These are phyloP conservation scores for Clistopyga incitator DNA, from an alignment of 2,888 invertebrate species.

Conservation along the genomic window DNA sequence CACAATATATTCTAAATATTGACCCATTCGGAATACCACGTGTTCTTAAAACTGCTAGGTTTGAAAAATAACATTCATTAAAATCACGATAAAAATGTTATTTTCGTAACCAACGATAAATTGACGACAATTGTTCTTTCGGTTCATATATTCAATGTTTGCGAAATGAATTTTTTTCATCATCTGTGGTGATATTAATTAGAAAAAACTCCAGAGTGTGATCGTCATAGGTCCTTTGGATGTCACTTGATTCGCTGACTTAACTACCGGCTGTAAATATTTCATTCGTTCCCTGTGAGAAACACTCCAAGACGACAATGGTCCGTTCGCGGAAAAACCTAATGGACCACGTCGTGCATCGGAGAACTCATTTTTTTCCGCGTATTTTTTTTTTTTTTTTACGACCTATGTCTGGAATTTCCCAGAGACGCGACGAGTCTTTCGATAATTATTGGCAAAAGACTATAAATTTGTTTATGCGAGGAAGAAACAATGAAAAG, in stretches of 20 bases:
- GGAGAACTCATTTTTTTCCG: slow-evolving; percentile 54
- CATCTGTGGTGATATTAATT: neutral
- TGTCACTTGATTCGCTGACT: neutral
- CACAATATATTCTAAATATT: no score
- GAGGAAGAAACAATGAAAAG: neutral
- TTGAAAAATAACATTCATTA: no score
- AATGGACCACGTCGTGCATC: slow-evolving; percentile 57
- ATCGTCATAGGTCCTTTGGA: slow-evolving; percentile 13
- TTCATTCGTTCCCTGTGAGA: neutral
- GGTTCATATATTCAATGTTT: neutral
- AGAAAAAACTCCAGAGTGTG: neutral
- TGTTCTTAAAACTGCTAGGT: no score
- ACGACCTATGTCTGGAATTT: neutral
- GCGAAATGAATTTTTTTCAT: neutral
- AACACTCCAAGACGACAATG: slow-evolving; percentile 72
- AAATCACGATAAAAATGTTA: no score
- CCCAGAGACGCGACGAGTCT: neutral
- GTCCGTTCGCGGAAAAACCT: slow-evolving; percentile 70
- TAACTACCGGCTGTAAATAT: slow-evolving; percentile 6
- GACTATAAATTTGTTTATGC: neutral
- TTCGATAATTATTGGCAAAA: neutral
- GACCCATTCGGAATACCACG: no score
- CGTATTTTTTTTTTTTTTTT: slow-evolving; percentile 29
- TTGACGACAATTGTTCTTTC: neutral
- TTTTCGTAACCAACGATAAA: no score